phyloP scores from a whole-genome alignment of 2,113 vertebrate genomes.

The Callipepla squamata region DNA sequence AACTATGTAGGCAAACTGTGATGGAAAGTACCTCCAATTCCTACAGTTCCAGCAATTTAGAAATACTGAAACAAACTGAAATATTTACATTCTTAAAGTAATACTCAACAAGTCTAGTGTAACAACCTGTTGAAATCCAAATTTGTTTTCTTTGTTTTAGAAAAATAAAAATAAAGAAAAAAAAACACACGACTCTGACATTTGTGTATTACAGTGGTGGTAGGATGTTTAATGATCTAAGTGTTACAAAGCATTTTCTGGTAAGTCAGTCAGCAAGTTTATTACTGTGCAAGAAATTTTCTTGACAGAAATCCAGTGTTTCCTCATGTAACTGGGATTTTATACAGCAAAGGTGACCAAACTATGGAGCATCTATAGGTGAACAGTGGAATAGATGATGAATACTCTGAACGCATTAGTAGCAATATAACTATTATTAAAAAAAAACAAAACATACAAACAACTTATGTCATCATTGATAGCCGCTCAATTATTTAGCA shows the following conservation, averaged over 20 bases:
- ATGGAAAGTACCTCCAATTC: conserved; percentile 8
- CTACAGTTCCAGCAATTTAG: not conserved
- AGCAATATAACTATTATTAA: not conserved
- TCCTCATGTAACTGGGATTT: conserved; percentile 37
- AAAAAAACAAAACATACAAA: not conserved
- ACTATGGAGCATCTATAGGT: not conserved
- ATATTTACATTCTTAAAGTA: not conserved
- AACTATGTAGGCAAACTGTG: not conserved
- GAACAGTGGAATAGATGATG: not conserved
- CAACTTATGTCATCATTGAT: not conserved
- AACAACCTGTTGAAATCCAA: not conserved
- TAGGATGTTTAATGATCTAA: conserved; percentile 36
- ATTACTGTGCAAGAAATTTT: conserved; percentile 63
- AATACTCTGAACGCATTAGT: not conserved
- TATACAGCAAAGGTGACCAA: not conserved
- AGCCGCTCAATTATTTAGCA: not conserved
- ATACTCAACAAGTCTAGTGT: not conserved
- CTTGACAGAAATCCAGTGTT: conserved; percentile 70
- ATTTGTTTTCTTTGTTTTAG: not conserved
- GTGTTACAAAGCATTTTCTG: conserved; percentile 70
- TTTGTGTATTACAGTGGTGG: conserved; percentile 16
- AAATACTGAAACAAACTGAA: not conserved
- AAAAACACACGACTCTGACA: not conserved
- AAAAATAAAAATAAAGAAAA: not conserved
- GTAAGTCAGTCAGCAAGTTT: conserved; percentile 61